These are phyloP conservation scores for Colletes collaris DNA, from an alignment of 2,888 invertebrate species.

Conservation along the genomic window DNA sequence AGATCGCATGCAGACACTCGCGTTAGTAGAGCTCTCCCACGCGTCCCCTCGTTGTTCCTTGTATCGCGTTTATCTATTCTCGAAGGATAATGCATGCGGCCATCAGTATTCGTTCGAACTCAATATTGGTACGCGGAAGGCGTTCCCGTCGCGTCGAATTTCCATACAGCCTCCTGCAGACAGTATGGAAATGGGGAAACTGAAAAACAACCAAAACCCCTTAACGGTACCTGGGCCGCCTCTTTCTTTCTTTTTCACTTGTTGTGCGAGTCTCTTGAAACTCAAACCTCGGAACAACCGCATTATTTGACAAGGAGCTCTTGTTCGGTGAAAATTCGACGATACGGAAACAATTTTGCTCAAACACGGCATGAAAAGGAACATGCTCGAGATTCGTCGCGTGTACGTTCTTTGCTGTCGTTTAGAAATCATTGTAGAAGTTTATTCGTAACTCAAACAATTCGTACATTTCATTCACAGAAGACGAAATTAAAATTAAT, in stretches of 20 bases:
- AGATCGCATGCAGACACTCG: slow-evolving; percentile 28
- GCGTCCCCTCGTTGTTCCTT: slow-evolving; percentile 45
- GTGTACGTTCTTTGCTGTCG: not conserved
- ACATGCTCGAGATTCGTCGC: not conserved
- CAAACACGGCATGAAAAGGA: slow-evolving; percentile 13
- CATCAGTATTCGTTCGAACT: slow-evolving; percentile 78
- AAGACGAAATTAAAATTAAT: too few species aligned
- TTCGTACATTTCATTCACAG: not conserved
- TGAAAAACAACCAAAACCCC: slow-evolving; percentile 73
- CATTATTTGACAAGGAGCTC: slow-evolving; percentile 47
- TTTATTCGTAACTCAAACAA: not conserved
- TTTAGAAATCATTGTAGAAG: not conserved
- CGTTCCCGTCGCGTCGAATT: slow-evolving; percentile 71
- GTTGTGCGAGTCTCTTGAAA: slow-evolving; percentile 49
- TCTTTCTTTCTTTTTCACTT: slow-evolving; percentile 36
- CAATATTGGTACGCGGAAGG: slow-evolving; percentile 75
- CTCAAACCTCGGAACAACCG: slow-evolving; percentile 54
- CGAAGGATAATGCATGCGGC: slow-evolving; percentile 76
- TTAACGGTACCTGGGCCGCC: slow-evolving; percentile 55
- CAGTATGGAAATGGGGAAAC: slow-evolving; percentile 77
- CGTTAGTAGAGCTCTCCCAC: slow-evolving; percentile 11
- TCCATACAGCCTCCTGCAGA: slow-evolving; percentile 76
- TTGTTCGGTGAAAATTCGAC: slow-evolving; percentile 26
- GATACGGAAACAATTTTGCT: slow-evolving; percentile 38
- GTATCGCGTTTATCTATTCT: slow-evolving; percentile 60